phyloP scores from a whole-genome alignment of 1,140 invertebrate genomes.

The Acromyrmex heyeri region DNA sequence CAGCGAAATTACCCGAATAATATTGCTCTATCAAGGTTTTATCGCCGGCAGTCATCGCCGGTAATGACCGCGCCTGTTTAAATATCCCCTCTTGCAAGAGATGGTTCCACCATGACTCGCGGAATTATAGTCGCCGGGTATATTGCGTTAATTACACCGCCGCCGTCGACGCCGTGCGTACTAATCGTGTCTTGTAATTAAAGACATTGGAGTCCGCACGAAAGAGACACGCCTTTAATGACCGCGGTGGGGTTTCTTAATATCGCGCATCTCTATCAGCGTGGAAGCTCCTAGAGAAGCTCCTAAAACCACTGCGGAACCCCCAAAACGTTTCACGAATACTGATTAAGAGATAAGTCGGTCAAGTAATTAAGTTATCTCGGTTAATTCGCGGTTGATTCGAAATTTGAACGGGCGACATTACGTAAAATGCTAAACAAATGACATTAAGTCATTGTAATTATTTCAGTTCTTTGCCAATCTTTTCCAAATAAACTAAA shows the following conservation, averaged over 20 bases:
- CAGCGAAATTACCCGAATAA: conserved; percentile 39
- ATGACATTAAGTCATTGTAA: background rate
- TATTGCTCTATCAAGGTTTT: conserved; percentile 56
- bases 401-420: background rate
- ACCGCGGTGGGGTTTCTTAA: conserved; percentile 6
- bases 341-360: conserved; percentile 1
- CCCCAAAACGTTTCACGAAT: conserved; percentile 17
- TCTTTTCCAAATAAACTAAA: background rate
- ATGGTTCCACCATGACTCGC: conserved; percentile 7
- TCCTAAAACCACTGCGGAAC: background rate
- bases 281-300: background rate
- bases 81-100: conserved; percentile 35
- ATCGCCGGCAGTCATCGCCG: conserved; percentile 38
- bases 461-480: background rate
- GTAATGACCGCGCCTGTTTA: conserved; percentile 17
- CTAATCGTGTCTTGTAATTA: conserved; percentile 59
- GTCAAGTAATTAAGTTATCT: conserved; percentile 37
- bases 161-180: conserved; percentile 12
- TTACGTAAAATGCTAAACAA: background rate
- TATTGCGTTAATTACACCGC: conserved; percentile 54
- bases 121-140: conserved; percentile 32
- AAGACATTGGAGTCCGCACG: conserved; percentile 3
- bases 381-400: conserved; percentile 26
- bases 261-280: conserved; percentile 18
- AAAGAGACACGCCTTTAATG: conserved; percentile 42